phyloP scores from a whole-genome alignment of 2,888 invertebrate genomes.

The Clistopyga incitator region DNA sequence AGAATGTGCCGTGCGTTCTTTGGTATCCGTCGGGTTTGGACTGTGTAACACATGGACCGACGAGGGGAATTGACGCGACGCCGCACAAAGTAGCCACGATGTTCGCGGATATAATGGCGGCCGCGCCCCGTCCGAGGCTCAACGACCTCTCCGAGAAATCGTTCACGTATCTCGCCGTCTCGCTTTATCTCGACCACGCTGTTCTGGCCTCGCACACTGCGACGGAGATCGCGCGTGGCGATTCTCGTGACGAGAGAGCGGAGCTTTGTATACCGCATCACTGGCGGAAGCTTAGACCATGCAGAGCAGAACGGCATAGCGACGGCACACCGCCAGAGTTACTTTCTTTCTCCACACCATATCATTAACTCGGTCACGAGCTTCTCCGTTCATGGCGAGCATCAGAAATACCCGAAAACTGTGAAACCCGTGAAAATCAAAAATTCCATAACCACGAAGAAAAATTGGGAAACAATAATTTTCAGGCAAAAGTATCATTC shows the following conservation, averaged over 20 bases:
- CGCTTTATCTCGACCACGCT: slow-evolving; percentile 15
- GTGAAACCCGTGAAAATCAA: neutral
- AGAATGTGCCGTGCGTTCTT: slow-evolving; percentile 9
- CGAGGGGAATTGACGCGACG: slow-evolving; percentile 6
- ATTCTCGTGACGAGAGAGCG: slow-evolving; percentile 34
- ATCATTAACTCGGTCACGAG: neutral
- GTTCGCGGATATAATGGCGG: slow-evolving; percentile 75
- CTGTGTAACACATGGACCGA: slow-evolving; percentile 15
- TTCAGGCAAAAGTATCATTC: too few relatives aligned
- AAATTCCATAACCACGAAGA: too few relatives aligned
- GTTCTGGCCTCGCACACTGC: slow-evolving; percentile 34
- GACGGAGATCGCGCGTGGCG: slow-evolving; percentile 65
- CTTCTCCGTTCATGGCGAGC: neutral
- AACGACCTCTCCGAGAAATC: slow-evolving; percentile 81
- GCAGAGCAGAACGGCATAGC: neutral
- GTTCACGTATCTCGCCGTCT: slow-evolving; percentile 73
- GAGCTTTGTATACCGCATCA: slow-evolving; percentile 11
- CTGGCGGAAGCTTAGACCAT: slow-evolving; percentile 1
- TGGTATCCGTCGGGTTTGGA: slow-evolving; percentile 11
- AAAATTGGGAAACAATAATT: too few relatives aligned
- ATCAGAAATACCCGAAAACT: neutral
- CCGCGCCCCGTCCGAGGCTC: slow-evolving; percentile 80
- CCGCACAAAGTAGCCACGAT: slow-evolving; percentile 47
- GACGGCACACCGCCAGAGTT: neutral
- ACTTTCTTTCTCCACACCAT: neutral